Evolutionary conservation across 2,797 vertebrate genomes (phyloP).

Genomic region (Acanthornis magna): DNA sequence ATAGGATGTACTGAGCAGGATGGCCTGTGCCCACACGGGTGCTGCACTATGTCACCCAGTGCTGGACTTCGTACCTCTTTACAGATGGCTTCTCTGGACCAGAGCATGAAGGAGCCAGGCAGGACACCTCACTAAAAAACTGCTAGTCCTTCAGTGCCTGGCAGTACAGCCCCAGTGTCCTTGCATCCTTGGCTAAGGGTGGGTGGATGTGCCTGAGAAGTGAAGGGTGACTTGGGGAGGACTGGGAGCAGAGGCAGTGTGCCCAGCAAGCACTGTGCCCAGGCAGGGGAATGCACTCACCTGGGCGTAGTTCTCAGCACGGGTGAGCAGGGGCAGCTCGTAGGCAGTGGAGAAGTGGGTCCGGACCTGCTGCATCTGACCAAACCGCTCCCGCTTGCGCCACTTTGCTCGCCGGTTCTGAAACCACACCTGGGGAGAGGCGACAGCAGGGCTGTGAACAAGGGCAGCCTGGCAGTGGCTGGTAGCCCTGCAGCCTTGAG

Average conservation of each 20-base stretch:
- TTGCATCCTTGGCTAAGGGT: background rate
- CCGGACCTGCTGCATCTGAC: conserved; percentile 99
- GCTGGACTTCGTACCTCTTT: background rate
- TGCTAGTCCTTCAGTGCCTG: background rate
- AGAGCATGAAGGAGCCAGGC: background rate
- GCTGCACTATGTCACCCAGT: background rate
- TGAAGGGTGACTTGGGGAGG: accelerated
- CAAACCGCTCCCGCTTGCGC: conserved; percentile 97
- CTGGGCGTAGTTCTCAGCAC: conserved; percentile 98
- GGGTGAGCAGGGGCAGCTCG: conserved; percentile 92
- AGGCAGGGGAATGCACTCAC: conserved; percentile 63
- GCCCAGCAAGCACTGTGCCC: background rate
- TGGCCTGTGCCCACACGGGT: background rate
- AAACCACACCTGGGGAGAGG: conserved; percentile 90
- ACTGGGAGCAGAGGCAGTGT: background rate
- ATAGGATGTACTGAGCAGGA: background rate
- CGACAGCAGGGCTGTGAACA: background rate
- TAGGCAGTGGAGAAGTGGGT: conserved; percentile 97
- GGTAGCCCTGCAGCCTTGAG: no score
- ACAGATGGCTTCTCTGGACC: background rate
- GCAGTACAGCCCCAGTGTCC: accelerated
- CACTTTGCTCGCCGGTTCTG: conserved; percentile 97
- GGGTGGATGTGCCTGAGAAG: background rate
- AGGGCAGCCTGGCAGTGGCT: background rate
- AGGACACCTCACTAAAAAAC: background rate